Evolutionary conservation across 2,888 invertebrate genomes (phyloP), one percentile per base, ranked within the genome.

Genomic region (Candidula unifasciata): DNA sequence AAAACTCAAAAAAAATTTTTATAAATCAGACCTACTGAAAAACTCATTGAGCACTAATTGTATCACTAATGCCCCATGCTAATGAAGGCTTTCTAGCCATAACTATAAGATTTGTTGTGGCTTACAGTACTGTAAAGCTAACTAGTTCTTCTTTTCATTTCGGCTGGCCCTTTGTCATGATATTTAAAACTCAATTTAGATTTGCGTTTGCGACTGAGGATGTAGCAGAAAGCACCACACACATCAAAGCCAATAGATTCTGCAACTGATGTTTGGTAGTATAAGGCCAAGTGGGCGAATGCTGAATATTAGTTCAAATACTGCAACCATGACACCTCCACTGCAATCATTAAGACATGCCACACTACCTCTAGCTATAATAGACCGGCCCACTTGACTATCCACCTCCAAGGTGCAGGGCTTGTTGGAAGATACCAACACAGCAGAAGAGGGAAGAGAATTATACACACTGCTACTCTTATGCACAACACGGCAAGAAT

Each of bases 381-480:
- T 82, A 66, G 85, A 85, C 76, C 88, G 85, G 87, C 88, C 88
- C 69, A 74, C 85, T 60, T 85, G 78, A 74, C 90, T 89, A 89
- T 90, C 90, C 68, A 90, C 89, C 74, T 89, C 89, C 83, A 90
- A 83, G 68, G 88, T 88, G 86, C 86, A 86, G 66, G 86, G 87
- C 89, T 80, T 78, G 87, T 83, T 78, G 57, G 66, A 33, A 66
- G 77, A 71, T 84, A 74, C 81, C 74, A 87, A 83, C 78, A 88
- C 81, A 77, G 89, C 88, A 84, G 86, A 83, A 24, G 86, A 87
- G 80, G 87, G 86, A 80, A 87, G 89, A 24, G 86, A 85, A 79
- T 86, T 87, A 82, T 87, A 89, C 71, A 89, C 87, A 86, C 88
- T 88, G 85, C 88, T 89, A 88, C 88, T 89, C 86, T 89, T 89